Base-by-base conservation (phyloP, 2,113 vertebrate species). In the Morone saxatilis region DNA sequence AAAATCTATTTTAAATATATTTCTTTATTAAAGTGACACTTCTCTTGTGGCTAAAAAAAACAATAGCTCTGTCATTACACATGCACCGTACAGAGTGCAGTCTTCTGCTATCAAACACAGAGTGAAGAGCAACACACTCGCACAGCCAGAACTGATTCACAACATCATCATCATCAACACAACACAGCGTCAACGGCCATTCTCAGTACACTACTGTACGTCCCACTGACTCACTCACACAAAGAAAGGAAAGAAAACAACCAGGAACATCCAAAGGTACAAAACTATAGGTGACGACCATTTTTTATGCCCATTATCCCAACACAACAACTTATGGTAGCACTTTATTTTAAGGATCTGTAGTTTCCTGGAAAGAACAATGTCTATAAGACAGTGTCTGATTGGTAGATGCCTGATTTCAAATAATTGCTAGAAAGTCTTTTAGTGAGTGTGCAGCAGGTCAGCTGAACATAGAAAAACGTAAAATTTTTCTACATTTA, bases 1-100 rank as follows among this genome's bases (percentile, higher is more conserved):
- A 57, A 5, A 40, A 6, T 43, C 48, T 56, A 60, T 41, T 89
- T 41, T 73, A 50, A 78, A 78, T 25, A 66, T 43, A 70, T 36
- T 68, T 84, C 89, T 91, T 93, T 91, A 90, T 91, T 81, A 78
- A 92, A 88, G 87, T 93, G 89, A 91, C 48, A 85, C 47, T 63
- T 81, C 60, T 87, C 53, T 68, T 51, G 57, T 82, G 38, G 62
- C 85, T 86, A 87, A 72, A 83, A 79, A 78, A 19, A 45, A 71
- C 56, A 81, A 38, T 31, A 22, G 3, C 6, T 2, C 36, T 13
- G 19, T 67, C 54, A 9, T n/a, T 53, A 82, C 74, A 80, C 71
- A 73, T 62, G 82, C 45, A 69, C 57, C 25, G 41, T 65, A 59
- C 54, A 36, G 61, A 9, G 53, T 76, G 78, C 62, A 71, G 41